Evolutionary conservation across 2,888 invertebrate species (phyloP).

Genomic region (Idaea aversata): DNA sequence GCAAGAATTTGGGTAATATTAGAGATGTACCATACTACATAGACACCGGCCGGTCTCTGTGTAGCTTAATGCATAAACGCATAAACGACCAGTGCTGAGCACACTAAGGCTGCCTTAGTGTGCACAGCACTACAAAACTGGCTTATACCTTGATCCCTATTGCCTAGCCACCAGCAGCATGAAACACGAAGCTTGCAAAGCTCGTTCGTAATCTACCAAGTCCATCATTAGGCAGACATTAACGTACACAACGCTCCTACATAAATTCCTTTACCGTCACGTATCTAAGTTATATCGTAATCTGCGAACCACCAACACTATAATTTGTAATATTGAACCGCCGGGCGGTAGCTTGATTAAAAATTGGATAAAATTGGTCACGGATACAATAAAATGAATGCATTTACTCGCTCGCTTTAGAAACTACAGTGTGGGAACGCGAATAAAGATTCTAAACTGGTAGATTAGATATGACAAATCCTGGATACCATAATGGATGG

Average conservation of each 20-base stretch:
- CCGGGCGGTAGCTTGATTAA: constrained; percentile 71
- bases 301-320: constrained; percentile 59
- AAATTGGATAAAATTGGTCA: constrained; percentile 63
- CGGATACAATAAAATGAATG: constrained; percentile 56
- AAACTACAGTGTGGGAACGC: constrained; percentile 40
- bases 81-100: no score
- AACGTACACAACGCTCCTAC: constrained; percentile 2
- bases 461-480: no score
- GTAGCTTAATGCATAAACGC: no score
- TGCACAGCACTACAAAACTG: no score
- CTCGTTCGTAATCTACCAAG: not conserved
- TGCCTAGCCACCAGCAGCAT: not conserved
- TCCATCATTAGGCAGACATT: constrained; percentile 3
- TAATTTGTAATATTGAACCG: constrained; percentile 74
- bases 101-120: no score
- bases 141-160: not conserved
- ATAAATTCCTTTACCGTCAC: constrained; percentile 37
- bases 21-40: no score
- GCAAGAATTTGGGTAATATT: no score
- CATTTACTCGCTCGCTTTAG: constrained; percentile 40
- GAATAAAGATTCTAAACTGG: not conserved
- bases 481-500: no score
- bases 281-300: constrained; percentile 59
- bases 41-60: no score
- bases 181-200: not conserved